Percentiles rank a stretch among this genome's conserved stretches.
Evolutionary conservation across 2,888 invertebrate species (phyloP).

Genomic region (Drosophila neutralis): DNA sequence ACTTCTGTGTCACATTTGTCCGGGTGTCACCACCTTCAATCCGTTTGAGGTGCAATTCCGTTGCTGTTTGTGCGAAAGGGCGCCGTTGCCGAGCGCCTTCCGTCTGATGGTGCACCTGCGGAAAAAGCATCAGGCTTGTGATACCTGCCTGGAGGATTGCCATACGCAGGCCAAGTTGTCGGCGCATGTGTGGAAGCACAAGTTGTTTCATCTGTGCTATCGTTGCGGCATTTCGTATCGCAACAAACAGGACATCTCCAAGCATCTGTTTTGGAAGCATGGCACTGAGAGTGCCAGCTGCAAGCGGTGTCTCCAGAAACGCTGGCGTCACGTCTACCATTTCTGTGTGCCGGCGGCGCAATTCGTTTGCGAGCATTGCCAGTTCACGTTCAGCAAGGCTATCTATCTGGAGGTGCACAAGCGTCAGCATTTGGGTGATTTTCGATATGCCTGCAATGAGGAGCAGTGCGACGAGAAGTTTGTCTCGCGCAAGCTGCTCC

Average conservation of each 20-base stretch:
- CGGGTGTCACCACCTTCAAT: slow-evolving; percentile 87
- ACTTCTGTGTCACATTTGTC: slow-evolving; percentile 93
- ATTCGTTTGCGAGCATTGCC: slow-evolving; percentile 93
- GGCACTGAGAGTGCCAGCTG: slow-evolving; percentile 94
- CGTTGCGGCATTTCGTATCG: slow-evolving; percentile 94
- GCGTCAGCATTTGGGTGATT: slow-evolving; percentile 90
- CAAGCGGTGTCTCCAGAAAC: slow-evolving; percentile 93
- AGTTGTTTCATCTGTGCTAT: slow-evolving; percentile 93
- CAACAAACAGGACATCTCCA: slow-evolving; percentile 94
- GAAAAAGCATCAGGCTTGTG: slow-evolving; percentile 93
- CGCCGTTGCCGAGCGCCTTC: slow-evolving; percentile 93
- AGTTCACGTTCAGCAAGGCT: slow-evolving; percentile 90
- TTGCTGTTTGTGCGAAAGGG: slow-evolving; percentile 92
- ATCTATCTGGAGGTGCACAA: slow-evolving; percentile 94
- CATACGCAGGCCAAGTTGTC: slow-evolving; percentile 91
- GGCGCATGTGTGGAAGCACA: slow-evolving; percentile 96
- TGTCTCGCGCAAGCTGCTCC: slow-evolving; percentile 91
- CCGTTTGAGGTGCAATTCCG: slow-evolving; percentile 89
- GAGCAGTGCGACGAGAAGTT: slow-evolving; percentile 91
- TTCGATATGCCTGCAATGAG: slow-evolving; percentile 90
- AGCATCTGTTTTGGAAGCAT: slow-evolving; percentile 96
- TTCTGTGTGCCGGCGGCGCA: slow-evolving; percentile 93
- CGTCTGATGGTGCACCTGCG: slow-evolving; percentile 94
- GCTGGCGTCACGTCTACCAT: slow-evolving; percentile 96
- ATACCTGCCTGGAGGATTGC: slow-evolving; percentile 93